Evolutionary conservation across 2,113 vertebrate species (phyloP).

Genomic region (Pachypanchax playfairii): DNA sequence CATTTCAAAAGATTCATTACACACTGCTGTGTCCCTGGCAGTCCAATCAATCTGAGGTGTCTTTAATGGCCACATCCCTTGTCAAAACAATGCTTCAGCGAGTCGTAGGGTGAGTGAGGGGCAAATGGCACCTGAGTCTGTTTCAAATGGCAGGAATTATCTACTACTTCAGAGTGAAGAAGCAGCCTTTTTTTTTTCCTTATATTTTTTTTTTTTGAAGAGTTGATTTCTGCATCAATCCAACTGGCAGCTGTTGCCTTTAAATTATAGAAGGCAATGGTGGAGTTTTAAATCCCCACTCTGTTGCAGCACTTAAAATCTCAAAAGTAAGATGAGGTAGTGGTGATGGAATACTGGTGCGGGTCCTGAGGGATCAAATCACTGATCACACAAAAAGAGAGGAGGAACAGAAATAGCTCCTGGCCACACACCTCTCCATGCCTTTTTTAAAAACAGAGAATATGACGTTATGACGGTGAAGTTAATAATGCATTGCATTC

Average conservation of each 20-base stretch:
- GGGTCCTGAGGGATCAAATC: conserved; percentile 12
- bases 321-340: conserved; percentile 31
- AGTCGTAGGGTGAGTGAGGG: conserved; percentile 32
- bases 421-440: not conserved
- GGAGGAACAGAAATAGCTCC: not conserved
- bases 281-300: conserved; percentile 28
- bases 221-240: conserved; percentile 48
- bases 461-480: not conserved
- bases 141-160: conserved; percentile 56
- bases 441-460: not conserved
- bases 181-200: conserved; percentile 39
- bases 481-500: conserved; percentile 9
- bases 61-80: conserved; percentile 20
- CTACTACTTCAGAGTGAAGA: conserved; percentile 34
- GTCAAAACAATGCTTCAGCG: conserved; percentile 30
- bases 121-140: conserved; percentile 48
- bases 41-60: conserved; percentile 24
- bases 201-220: not conserved
- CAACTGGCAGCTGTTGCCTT: conserved; percentile 60
- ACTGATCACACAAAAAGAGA: not conserved
- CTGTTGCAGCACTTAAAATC: conserved; percentile 23
- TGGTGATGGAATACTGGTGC: conserved; percentile 9
- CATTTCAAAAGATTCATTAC: conserved; percentile 12
- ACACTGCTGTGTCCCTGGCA: conserved; percentile 7
- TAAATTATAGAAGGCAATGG: conserved; percentile 43